These are phyloP conservation scores for Thomomys bottae DNA, from an alignment of 2,113 vertebrate genomes.

Conservation along the genomic window DNA sequence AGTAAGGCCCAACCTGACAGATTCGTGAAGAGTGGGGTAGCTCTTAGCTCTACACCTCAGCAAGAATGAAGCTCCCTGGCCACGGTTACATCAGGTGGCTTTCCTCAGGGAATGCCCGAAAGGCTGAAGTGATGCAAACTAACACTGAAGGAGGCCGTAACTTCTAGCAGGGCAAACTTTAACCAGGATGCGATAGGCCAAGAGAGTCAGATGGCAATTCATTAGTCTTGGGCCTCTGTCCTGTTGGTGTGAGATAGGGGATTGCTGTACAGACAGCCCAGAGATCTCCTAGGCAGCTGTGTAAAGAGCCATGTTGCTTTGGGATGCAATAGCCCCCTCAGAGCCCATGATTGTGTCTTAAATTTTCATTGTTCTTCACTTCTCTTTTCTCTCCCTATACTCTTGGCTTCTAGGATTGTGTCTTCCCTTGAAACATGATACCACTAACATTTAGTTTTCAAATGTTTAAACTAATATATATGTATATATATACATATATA, in stretches of 20 bases:
- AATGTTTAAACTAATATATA: neutral
- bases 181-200: neutral
- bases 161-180: neutral
- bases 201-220: too few relatives aligned
- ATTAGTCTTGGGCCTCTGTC: neutral
- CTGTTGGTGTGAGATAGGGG: neutral
- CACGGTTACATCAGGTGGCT: rapidly evolving
- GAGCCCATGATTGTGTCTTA: rapidly evolving
- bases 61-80: neutral
- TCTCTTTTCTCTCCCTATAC: neutral
- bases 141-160: neutral
- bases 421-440: neutral
- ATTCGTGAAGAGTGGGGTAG: neutral
- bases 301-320: neutral
- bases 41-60: neutral
- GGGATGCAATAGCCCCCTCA: neutral
- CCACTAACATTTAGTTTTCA: neutral
- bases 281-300: neutral
- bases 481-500: neutral
- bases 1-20: rapidly evolving
- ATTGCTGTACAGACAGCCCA: neutral
- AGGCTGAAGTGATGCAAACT: neutral
- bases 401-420: too few relatives aligned
- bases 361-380: neutral
- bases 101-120: neutral